Evolutionary conservation across 2,797 vertebrate species (phyloP).

Genomic region (Dipus sagitta): DNA sequence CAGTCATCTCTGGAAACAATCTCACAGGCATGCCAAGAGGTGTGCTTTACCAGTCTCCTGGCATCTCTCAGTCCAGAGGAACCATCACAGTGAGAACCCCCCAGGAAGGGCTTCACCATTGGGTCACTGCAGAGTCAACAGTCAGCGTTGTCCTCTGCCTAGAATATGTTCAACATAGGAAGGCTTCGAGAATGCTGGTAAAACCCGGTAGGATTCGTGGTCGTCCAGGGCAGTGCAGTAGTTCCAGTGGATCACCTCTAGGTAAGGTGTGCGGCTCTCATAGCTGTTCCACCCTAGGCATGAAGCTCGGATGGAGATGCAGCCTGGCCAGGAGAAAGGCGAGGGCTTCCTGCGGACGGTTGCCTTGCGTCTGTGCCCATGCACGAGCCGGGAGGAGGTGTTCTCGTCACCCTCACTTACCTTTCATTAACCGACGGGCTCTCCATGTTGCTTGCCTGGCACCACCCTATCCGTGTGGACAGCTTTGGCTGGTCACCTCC

Average conservation of each 20-base stretch:
- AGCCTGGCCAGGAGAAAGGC: not conserved
- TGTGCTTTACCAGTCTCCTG: not conserved
- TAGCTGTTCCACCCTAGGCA: not conserved
- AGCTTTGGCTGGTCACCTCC: not conserved
- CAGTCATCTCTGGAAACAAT: not conserved
- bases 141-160: not conserved
- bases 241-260: not conserved
- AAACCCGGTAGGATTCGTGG: not conserved
- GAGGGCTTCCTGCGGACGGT: fast-evolving
- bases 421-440: not conserved
- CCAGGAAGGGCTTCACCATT: not conserved
- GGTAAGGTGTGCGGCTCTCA: not conserved
- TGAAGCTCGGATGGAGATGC: not conserved
- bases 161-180: not conserved
- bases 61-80: not conserved
- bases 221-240: too few relatives aligned
- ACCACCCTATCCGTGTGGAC: not conserved
- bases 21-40: not conserved
- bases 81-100: not conserved
- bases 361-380: not conserved
- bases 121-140: not conserved
- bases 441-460: not conserved
- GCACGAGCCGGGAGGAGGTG: fast-evolving
- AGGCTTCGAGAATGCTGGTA: not conserved
- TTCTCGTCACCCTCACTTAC: not conserved